Evolutionary conservation across 2,113 vertebrate genomes (phyloP).

Genomic region (Rhinolophus sinicus): DNA sequence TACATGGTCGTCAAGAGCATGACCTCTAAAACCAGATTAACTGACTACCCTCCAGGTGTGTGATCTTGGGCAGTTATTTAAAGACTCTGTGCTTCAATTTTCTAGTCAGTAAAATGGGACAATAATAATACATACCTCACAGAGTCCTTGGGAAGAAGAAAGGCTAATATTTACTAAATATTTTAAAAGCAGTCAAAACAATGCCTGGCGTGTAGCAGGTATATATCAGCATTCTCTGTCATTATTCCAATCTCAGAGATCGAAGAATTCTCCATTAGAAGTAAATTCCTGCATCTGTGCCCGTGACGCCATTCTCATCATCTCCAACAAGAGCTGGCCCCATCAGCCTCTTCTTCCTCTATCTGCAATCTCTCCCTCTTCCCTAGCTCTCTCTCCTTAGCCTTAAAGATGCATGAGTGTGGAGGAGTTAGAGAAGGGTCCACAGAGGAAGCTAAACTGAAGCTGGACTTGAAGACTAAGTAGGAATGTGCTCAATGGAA

Average conservation of each 20-base stretch:
- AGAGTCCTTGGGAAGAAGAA: neutral
- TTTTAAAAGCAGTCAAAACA: neutral
- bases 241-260: neutral
- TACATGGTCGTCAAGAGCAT: neutral
- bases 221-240: neutral
- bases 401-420: neutral
- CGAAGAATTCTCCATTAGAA: neutral
- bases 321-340: neutral
- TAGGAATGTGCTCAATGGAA: neutral
- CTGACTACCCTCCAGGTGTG: neutral
- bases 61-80: neutral
- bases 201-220: neutral
- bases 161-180: neutral
- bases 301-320: neutral
- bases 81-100: neutral
- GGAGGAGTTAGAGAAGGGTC: neutral
- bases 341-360: neutral
- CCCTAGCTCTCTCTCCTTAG: neutral
- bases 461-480: neutral
- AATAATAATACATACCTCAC: neutral
- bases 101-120: neutral
- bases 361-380: neutral
- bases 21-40: neutral
- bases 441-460: neutral
- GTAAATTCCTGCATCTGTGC: neutral